Evolutionary conservation across 2,113 vertebrate genomes (phyloP).

Genomic region (Nesogale talazaci): DNA sequence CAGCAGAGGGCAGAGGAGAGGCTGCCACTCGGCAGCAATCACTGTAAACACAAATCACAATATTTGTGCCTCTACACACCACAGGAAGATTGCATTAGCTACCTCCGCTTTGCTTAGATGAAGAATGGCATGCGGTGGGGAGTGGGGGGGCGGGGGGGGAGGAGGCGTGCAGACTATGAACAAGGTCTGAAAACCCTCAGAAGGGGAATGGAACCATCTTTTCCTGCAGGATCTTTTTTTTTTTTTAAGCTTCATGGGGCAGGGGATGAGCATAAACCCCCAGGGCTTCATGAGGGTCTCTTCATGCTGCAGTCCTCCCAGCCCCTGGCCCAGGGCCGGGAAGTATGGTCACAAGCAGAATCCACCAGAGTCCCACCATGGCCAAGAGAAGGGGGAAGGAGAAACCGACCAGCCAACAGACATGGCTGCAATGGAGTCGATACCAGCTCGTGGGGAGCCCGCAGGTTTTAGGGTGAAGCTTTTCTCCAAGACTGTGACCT

Average conservation of each 20-base stretch:
- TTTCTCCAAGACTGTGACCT: background rate
- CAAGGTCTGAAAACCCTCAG: background rate
- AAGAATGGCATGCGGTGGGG: background rate
- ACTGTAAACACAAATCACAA: conserved; percentile 57
- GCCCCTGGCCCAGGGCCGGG: no score
- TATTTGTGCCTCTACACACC: conserved; percentile 18
- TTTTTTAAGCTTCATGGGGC: fast-evolving
- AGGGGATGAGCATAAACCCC: background rate
- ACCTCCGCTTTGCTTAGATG: conserved; percentile 37
- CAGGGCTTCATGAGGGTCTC: background rate
- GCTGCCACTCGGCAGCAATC: background rate
- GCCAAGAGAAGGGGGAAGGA: background rate
- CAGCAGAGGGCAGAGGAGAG: conserved; percentile 38
- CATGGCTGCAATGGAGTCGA: background rate
- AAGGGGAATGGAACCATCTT: background rate
- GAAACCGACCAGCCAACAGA: background rate
- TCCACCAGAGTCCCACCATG: background rate
- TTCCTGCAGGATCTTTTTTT: background rate
- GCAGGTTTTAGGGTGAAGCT: background rate
- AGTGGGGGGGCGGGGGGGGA: no score
- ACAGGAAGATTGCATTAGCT: background rate
- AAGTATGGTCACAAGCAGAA: background rate
- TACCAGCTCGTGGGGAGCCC: background rate
- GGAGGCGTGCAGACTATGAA: background rate
- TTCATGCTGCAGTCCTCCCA: fast-evolving